Evolutionary conservation across 2,888 invertebrate genomes (phyloP), one percentile per base, ranked within the genome.

Genomic region (Mylabris sibirica): DNA sequence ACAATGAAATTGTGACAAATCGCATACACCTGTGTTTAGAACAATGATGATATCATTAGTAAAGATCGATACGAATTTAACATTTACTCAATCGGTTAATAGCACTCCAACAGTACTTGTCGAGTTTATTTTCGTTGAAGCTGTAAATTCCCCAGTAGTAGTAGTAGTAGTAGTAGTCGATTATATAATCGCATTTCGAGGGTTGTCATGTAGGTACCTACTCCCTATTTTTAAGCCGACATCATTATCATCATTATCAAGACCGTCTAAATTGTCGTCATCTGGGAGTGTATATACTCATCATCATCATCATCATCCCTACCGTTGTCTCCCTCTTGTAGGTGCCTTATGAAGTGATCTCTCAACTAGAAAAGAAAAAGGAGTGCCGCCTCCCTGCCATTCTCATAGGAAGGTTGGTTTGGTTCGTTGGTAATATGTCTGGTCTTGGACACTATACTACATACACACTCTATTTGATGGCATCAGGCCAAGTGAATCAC

Each of bases 401-500:
- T 49, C 49, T 49, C 20, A 17, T 49, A 49, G 12, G 38, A 49
- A 44, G 49, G 49, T 20, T 49, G 38, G 41, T 41, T 12, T n/a
- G 44, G 44, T 20, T 49, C 20, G 17, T 22, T 44, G 41, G 53
- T 9, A 9, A 12, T n/a, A n/a, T 53, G 57, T 26, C 57, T 57
- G 57, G 57, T 26, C 26, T 24, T n/a, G 57, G 57, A 26, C n/a
- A 53, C 53, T n/a, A n/a, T n/a, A n/a, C n/a, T n/a, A n/a, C n/a
- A n/a, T n/a, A n/a, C 30, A 30, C 30, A 30, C 30, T 57, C 57
- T 57, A 24, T 57, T 49, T 57, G 14, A 24, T 57, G 57, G 57
- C 57, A 57, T n/a, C 24, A n/a, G 14, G 57, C 57, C 57, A 57
- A 57, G 57, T 57, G 57, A 57, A 57, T 57, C 57, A 57, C 26